phyloP scores from a whole-genome alignment of 2,797 vertebrate genomes.

The Chelmon rostratus region DNA sequence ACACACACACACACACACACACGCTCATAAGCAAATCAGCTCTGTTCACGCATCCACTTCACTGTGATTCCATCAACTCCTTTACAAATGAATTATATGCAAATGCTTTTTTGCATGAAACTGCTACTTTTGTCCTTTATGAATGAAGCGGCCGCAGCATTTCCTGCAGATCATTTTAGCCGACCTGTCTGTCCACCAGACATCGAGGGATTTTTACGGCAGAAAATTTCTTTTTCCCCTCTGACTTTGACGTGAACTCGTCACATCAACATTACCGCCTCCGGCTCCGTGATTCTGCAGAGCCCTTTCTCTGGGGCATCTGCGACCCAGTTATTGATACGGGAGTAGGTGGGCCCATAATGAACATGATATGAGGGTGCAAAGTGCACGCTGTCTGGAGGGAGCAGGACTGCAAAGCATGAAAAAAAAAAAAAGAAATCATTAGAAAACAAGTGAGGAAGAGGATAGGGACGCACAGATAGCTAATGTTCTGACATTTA shows the following conservation, averaged over 20 bases:
- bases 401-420: background rate
- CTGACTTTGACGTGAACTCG: constrained; percentile 34
- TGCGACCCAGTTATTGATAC: constrained; percentile 42
- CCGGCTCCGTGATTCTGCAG: constrained; percentile 42
- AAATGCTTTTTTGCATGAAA: constrained; percentile 33
- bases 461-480: background rate
- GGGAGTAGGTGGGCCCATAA: constrained; percentile 48
- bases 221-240: background rate
- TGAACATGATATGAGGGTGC: constrained; percentile 37
- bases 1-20: background rate
- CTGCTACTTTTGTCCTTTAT: background rate
- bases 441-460: background rate
- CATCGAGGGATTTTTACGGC: background rate
- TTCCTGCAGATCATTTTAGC: background rate
- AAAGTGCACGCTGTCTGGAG: background rate
- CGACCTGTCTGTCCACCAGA: constrained; percentile 17
- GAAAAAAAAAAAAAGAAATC: background rate
- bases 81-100: constrained; percentile 16
- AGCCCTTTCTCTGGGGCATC: constrained; percentile 32
- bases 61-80: constrained; percentile 23
- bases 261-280: constrained; percentile 39
- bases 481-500: background rate
- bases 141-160: background rate
- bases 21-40: constrained; percentile 29
- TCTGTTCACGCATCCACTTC: constrained; percentile 38